Evolutionary conservation across 2,797 vertebrate species (phyloP), one percentile per base, ranked within the genome.

Genomic region (Fistularia commersonii): DNA sequence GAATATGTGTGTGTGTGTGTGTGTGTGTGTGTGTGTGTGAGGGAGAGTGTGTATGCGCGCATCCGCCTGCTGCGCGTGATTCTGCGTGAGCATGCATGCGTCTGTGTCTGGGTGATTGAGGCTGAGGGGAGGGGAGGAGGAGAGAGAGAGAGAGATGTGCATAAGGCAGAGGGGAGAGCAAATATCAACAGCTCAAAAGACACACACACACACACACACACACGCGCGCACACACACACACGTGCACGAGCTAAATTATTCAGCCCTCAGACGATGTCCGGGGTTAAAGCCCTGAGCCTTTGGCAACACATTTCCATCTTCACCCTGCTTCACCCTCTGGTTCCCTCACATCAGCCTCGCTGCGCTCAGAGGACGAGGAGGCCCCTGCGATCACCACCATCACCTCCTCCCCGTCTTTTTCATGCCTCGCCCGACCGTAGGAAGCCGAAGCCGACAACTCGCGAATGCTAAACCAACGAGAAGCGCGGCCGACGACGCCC

Each of bases 81-180:
- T 51, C 31, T 51, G 48, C 80, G 80, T 87, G 88, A 87, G 77
- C 83, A 86, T 86, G 86, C 79, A 76, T 77, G 86, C 72, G 82
- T 88, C 78, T 82, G 80, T 85, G 82, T 85, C 81, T 87, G 83
- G 80, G 77, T 85, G 82, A 84, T 79, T 79, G 82, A 85, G 79
- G 83, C 73, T 77, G 73, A 75, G 76, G 75, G 69, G 73, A 69
- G 73, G 76, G 70, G 73, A 67, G 59, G 74, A 45, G 61, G 62
- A 66, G 60, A 74, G 50, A 48, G 12, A 41, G 36, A 38, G 46
- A 48, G 48, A 52, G 58, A 52, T 48, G 32, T 64, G 48, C 60
- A 73, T 77, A 62, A 80, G 66, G 69, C 60, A 76, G 73, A 64
- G 72, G 80, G 71, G 69, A 80, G 74, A 80, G 77, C 64, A 80